A percentile compares a stretch with the other conserved stretches of the same genome.
phyloP scores from a whole-genome alignment of 2,113 vertebrate species.

The Etheostoma cragini region DNA sequence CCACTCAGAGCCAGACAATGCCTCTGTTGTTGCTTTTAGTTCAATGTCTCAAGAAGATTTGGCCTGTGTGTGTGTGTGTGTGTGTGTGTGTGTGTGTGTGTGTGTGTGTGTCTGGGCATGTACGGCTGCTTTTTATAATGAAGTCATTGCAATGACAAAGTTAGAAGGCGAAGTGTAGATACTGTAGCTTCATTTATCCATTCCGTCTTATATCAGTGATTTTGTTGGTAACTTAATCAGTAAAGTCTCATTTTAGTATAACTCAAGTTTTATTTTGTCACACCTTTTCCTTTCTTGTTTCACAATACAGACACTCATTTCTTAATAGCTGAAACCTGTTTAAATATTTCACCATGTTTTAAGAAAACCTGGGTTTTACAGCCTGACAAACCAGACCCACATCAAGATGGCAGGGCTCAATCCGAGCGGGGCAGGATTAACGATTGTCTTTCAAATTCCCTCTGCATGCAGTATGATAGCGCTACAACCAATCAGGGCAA shows the following conservation, averaged over 20 bases:
- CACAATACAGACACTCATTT: not conserved
- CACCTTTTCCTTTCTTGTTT: too few relatives aligned
- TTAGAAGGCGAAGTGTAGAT: not conserved
- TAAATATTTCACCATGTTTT: not conserved
- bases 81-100: not conserved
- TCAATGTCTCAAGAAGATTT: slow-evolving; percentile 39
- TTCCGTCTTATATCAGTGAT: too few relatives aligned
- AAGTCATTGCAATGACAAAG: not conserved
- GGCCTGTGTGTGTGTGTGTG: slow-evolving; percentile 16
- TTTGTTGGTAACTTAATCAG: not conserved
- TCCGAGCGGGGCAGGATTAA: too few relatives aligned
- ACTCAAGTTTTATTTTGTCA: too few relatives aligned
- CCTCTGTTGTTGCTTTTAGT: slow-evolving; percentile 36
- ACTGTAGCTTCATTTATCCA: too few relatives aligned
- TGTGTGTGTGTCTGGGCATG: not conserved
- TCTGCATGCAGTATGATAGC: too few relatives aligned
- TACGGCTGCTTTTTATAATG: not conserved
- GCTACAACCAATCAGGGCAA: too few relatives aligned
- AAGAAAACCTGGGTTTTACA: not conserved
- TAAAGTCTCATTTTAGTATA: not conserved
- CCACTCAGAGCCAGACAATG: slow-evolving; percentile 33
- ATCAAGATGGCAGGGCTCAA: too few relatives aligned
- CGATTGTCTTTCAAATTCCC: too few relatives aligned
- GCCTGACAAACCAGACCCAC: too few relatives aligned
- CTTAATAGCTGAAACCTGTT: not conserved